Evolutionary conservation across 2,888 invertebrate species (phyloP), one percentile per base, ranked within the genome.

Genomic region (Pterobdella sp.): DNA sequence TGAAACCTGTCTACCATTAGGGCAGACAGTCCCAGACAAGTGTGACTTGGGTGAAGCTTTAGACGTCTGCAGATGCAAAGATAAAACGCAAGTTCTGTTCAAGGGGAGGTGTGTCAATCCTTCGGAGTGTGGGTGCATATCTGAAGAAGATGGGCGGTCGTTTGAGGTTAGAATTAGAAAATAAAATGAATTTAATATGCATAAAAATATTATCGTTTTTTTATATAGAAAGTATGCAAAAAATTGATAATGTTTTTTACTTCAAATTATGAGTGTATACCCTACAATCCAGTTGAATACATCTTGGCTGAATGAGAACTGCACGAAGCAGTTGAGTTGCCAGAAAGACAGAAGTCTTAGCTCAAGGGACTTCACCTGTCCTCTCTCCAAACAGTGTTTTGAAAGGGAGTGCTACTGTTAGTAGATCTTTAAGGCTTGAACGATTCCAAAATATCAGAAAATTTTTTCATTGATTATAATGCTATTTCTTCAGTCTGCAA

Each of bases 291-390:
- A 68, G 68, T 26, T 68, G 4, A 35, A 35, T 22, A 10, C 68
- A 7, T 37, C 68, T 2, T 68, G 68, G 68, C 26, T 68, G 68
- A 68, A 68, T 26, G 68, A 68, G n/a, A 26, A 68, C 49, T 68
- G 68, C 29, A 22, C 37, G 2, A 29, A 2, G 3, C 35, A 18
- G 31, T 10, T 37, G 37, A 37, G 4, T 7, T 68, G 68, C 26
- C 2, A 31, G 22, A 2, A n/a, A 2, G 42, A 68, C 26, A 36
- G 68, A 10, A 3, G 7, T 14, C 4, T 68, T 42, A 42, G 26
- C 42, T 18, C 2, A 10, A 3, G 29, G 26, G 14, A 4, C 2
- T 37, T 31, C 26, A 10, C 4, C 14, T 68, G 68, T 26, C 37
- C 36, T 26, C 2, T 3, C 26, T 2, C 4, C 22, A 68, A 29